Evolutionary conservation across 2,113 vertebrate genomes (phyloP).

Genomic region (Tachuris rubrigastra): DNA sequence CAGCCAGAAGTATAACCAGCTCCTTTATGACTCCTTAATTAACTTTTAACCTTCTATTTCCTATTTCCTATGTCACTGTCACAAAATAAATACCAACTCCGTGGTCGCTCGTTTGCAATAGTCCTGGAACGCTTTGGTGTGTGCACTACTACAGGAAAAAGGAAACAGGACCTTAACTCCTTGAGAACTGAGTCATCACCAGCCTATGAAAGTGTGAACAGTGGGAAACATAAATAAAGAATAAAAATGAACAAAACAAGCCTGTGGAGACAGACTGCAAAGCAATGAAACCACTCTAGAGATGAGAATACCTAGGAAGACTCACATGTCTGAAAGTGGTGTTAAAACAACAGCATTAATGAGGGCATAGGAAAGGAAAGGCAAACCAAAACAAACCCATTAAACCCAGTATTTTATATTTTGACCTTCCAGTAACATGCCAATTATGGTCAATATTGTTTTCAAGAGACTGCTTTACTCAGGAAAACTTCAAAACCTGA

Average conservation of each 20-base stretch:
- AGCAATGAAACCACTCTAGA: neutral
- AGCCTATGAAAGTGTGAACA: neutral
- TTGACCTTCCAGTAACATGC: neutral
- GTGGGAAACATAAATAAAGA: neutral
- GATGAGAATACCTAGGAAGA: neutral
- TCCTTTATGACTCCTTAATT: neutral
- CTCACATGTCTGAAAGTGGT: neutral
- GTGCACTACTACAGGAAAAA: neutral
- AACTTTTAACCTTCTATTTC: conserved; percentile 42
- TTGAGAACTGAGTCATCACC: neutral
- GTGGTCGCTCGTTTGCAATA: neutral
- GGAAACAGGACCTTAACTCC: neutral
- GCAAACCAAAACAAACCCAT: neutral
- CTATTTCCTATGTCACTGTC: neutral
- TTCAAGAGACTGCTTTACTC: neutral
- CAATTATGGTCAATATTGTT: neutral
- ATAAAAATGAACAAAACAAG: neutral
- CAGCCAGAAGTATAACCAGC: neutral
- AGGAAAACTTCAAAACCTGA: conserved; percentile 25
- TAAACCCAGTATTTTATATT: neutral
- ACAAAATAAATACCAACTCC: neutral
- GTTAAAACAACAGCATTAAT: neutral
- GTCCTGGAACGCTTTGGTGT: neutral
- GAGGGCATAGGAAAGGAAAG: neutral
- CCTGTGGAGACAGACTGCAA: neutral